Conservation (phyloP, 2,113 vertebrate genomes). For the Esox niger region DNA sequence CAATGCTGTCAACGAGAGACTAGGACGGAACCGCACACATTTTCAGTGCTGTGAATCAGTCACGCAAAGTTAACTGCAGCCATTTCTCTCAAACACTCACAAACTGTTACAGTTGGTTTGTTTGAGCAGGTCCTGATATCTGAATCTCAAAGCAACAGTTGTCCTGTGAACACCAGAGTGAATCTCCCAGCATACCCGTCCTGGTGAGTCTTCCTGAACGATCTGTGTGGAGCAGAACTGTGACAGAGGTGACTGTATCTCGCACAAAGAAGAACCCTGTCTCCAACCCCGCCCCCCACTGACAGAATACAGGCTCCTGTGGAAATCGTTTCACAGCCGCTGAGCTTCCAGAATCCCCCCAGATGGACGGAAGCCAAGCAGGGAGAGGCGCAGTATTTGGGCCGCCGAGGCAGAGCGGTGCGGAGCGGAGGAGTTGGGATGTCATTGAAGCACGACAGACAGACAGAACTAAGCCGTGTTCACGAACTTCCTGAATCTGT, state of each 20-base stretch:
- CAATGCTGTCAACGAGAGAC: too few relatives aligned
- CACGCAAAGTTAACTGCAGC: too few relatives aligned
- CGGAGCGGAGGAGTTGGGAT: not conserved
- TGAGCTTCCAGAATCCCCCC: constrained; percentile 35
- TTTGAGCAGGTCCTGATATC: too few relatives aligned
- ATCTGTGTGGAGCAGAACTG: not conserved
- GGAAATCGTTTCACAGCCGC: constrained; percentile 32
- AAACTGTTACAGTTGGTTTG: too few relatives aligned
- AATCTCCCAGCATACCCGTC: too few relatives aligned
- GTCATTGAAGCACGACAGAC: not conserved
- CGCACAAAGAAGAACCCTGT: constrained; percentile 36
- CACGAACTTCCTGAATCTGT: not conserved
- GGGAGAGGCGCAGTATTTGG: not conserved
- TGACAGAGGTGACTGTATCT: constrained; percentile 31
- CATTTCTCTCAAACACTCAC: too few relatives aligned
- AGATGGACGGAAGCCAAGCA: constrained; percentile 35
- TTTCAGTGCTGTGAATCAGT: too few relatives aligned
- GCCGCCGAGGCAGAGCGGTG: not conserved
- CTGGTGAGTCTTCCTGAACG: not conserved
- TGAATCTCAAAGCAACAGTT: too few relatives aligned
- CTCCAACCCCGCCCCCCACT: constrained; percentile 23
- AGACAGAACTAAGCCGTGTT: constrained; percentile 1
- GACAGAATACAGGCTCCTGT: constrained; percentile 20
- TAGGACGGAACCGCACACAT: too few relatives aligned
- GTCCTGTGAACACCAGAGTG: too few relatives aligned